Evolutionary conservation across 2,113 vertebrate species (phyloP).

Genomic region (Hymenochirus boettgeri): DNA sequence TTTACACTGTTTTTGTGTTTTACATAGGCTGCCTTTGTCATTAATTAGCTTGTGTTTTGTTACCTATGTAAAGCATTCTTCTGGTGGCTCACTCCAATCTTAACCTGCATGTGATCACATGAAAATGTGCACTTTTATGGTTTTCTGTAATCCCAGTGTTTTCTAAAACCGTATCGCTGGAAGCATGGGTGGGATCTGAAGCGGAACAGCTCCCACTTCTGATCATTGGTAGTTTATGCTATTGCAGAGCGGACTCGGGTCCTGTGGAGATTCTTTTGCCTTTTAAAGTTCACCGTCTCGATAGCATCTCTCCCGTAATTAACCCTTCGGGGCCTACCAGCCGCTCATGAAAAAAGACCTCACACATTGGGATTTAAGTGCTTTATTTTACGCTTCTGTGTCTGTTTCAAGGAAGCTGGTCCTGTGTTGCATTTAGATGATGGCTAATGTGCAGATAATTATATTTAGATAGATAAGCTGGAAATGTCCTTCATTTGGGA

Average conservation of each 20-base stretch:
- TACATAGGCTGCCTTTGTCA: constrained; percentile 51
- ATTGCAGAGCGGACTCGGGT: constrained; percentile 56
- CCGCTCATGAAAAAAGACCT: constrained; percentile 52
- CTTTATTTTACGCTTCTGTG: constrained; percentile 47
- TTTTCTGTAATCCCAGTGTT: constrained; percentile 61
- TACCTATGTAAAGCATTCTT: constrained; percentile 59
- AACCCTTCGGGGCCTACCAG: constrained; percentile 53
- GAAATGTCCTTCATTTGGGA: too few relatives aligned
- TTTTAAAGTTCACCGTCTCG: constrained; percentile 49
- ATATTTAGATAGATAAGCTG: background rate
- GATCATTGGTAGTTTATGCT: constrained; percentile 73
- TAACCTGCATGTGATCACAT: constrained; percentile 67
- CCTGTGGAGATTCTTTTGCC: constrained; percentile 50
- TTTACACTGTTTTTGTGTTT: constrained; percentile 57
- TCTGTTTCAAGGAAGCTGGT: constrained; percentile 33
- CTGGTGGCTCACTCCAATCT: constrained; percentile 60
- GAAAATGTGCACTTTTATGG: constrained; percentile 70
- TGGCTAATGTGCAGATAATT: background rate
- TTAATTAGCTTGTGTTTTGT: constrained; percentile 57
- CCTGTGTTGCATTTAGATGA: background rate
- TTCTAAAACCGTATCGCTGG: constrained; percentile 57
- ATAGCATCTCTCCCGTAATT: constrained; percentile 57
- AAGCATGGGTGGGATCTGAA: constrained; percentile 60
- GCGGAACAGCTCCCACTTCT: constrained; percentile 66
- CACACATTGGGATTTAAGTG: constrained; percentile 52